phyloP scores from a whole-genome alignment of 1,140 invertebrate species.

The Drosophila virilis region DNA sequence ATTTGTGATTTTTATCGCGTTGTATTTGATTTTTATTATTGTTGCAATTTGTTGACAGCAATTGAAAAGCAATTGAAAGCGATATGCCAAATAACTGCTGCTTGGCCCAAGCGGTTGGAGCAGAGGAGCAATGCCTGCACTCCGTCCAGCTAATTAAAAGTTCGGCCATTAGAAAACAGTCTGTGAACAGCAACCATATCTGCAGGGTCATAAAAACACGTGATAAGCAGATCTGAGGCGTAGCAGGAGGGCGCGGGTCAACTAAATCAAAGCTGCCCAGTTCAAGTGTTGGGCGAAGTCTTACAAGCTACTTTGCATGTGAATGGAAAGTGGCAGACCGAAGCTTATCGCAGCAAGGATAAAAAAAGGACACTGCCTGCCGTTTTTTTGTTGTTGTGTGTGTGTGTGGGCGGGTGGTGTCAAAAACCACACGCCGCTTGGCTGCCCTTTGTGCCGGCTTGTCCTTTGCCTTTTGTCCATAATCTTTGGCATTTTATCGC shows the following conservation, averaged over 20 bases:
- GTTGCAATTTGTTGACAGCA: conserved; percentile 56
- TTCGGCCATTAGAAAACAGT: conserved; percentile 52
- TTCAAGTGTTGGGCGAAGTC: conserved; percentile 62
- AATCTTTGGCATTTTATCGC: conserved; percentile 84
- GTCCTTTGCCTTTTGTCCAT: conserved; percentile 57
- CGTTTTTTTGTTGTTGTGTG: conserved; percentile 14
- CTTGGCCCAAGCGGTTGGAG: background rate
- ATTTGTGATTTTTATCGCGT: conserved; percentile 60
- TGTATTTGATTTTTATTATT: conserved; percentile 58
- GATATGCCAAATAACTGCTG: conserved; percentile 32
- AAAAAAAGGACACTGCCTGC: conserved; percentile 30
- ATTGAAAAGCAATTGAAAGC: conserved; percentile 56
- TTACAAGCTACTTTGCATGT: conserved; percentile 61
- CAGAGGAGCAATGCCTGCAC: background rate
- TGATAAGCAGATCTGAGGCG: background rate
- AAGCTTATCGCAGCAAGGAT: conserved; percentile 40
- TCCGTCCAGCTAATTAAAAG: conserved; percentile 70
- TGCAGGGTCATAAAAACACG: conserved; percentile 59
- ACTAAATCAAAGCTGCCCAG: conserved; percentile 21
- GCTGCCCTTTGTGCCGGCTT: conserved; percentile 41
- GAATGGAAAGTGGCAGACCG: conserved; percentile 50
- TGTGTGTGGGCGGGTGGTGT: conserved; percentile 49
- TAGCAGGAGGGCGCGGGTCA: background rate
- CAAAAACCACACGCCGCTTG: conserved; percentile 72
- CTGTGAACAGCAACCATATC: conserved; percentile 34